These are phyloP conservation scores for Hylaeus anthracinus DNA, from an alignment of 1,140 invertebrate species.

Conservation along the genomic window DNA sequence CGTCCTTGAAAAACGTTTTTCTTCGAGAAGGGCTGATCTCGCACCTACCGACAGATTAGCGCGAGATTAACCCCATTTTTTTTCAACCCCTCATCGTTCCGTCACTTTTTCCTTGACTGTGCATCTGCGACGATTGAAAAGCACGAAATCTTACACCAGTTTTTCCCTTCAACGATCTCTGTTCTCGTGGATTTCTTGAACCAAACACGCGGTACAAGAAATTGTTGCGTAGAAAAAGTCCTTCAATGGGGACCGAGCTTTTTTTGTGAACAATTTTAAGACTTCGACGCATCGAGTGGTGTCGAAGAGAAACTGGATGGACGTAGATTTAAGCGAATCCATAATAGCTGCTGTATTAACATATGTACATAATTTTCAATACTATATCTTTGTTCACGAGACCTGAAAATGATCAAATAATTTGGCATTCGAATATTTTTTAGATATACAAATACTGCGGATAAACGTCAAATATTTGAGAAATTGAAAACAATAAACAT, in stretches of 20 bases:
- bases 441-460: too few species aligned
- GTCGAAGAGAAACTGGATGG: not conserved
- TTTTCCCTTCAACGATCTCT: not conserved
- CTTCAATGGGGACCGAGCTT: not conserved
- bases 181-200: not conserved
- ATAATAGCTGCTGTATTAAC: too few species aligned
- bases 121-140: slow-evolving; percentile 41
- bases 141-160: slow-evolving; percentile 28
- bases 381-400: too few species aligned
- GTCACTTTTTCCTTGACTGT: slow-evolving; percentile 30
- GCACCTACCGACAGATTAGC: slow-evolving; percentile 44
- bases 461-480: too few species aligned
- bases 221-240: not conserved
- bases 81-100: not conserved
- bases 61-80: slow-evolving; percentile 67
- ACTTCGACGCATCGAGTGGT: not conserved
- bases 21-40: too few species aligned
- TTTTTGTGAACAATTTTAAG: not conserved
- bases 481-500: too few species aligned
- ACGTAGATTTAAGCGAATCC: too few species aligned
- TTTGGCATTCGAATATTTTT: too few species aligned
- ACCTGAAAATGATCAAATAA: too few species aligned
- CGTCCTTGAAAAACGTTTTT: slow-evolving; percentile 2
- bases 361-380: too few species aligned
- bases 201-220: not conserved